A percentile compares a stretch with the other conserved stretches of the same genome.
Evolutionary conservation across 2,113 vertebrate species (phyloP).

Genomic region (Helogale parvula): DNA sequence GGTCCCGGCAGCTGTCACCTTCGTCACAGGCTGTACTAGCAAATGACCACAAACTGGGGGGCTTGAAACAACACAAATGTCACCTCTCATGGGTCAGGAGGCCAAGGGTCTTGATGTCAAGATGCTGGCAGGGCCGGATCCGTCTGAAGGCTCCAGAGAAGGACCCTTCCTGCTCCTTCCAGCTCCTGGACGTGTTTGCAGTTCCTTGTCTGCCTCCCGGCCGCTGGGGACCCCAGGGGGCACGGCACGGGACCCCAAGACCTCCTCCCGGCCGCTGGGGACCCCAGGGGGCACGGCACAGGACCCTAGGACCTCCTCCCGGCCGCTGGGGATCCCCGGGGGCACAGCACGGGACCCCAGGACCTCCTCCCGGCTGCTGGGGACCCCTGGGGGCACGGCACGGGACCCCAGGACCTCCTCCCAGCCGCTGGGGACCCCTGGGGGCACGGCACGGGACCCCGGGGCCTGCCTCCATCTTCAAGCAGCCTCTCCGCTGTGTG

Average conservation of each 20-base stretch:
- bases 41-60: background rate
- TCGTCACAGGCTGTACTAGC: background rate
- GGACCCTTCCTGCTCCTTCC: background rate
- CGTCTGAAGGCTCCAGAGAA: background rate
- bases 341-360: no score
- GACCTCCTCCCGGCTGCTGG: no score
- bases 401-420: no score
- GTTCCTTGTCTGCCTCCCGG: background rate
- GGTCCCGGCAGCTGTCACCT: background rate
- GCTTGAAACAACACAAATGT: background rate
- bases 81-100: background rate
- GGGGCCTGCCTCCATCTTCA: background rate
- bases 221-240: no score
- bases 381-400: no score
- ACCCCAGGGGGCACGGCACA: no score
- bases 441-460: no score
- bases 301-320: no score
- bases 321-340: no score
- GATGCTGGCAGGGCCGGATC: background rate
- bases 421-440: no score
- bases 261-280: no score
- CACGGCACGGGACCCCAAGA: no score
- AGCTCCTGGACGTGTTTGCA: background rate
- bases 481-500: background rate
- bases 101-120: background rate